A percentile compares a stretch with the other conserved stretches of the same genome.
phyloP scores from a whole-genome alignment of 2,797 vertebrate species.

The Pteropus rufus region DNA sequence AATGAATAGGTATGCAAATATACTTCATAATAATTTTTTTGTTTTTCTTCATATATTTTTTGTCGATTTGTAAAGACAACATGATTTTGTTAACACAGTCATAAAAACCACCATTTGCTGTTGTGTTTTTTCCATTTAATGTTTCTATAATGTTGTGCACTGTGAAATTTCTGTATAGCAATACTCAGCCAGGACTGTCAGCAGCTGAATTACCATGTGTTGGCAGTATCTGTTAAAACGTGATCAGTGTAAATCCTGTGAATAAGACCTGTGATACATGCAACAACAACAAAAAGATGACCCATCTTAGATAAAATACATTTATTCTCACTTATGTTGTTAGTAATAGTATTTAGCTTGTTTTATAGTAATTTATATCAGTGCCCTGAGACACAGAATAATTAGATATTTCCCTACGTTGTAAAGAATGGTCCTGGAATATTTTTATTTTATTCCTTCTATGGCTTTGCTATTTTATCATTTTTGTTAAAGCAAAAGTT shows the following conservation, averaged over 20 bases:
- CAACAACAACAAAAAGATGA: not conserved
- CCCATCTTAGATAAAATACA: slow-evolving; percentile 14
- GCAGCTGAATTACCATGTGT: slow-evolving; percentile 37
- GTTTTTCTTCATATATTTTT: not conserved
- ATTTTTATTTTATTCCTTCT: not conserved
- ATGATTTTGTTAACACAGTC: slow-evolving; percentile 36
- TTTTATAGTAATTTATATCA: not conserved
- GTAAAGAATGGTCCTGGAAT: not conserved
- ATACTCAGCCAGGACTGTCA: not conserved
- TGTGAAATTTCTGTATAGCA: not conserved
- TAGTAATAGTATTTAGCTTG: not conserved
- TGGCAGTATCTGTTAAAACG: slow-evolving; percentile 45
- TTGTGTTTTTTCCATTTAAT: not conserved
- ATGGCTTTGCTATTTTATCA: not conserved
- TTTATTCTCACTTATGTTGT: not conserved
- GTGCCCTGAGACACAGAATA: not conserved
- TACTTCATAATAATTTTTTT: slow-evolving; percentile 2
- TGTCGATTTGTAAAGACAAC: not conserved
- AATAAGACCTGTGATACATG: slow-evolving; percentile 10
- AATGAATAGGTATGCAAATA: slow-evolving; percentile 9
- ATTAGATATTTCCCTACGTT: not conserved
- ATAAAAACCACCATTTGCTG: not conserved
- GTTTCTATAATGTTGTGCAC: not conserved
- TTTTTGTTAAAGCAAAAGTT: not conserved
- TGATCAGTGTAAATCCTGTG: not conserved